A percentile compares a stretch with the other conserved stretches of the same genome.
These are phyloP conservation scores for Bambusicola thoracicus DNA, from an alignment of 2,113 vertebrate genomes.

Conservation along the genomic window DNA sequence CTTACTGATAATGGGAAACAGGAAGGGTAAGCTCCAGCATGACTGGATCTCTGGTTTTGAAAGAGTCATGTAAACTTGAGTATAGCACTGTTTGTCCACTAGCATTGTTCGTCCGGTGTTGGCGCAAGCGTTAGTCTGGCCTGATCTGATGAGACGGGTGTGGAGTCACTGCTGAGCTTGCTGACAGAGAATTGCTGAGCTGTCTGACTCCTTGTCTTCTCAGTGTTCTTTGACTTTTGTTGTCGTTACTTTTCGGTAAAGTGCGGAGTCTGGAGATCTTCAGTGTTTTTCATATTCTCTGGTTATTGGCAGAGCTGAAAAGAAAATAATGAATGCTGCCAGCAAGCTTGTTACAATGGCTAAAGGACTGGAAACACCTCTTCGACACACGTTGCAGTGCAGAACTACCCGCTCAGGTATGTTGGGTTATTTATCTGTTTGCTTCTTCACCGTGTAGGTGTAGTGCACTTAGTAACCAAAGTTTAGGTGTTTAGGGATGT, in stretches of 20 bases:
- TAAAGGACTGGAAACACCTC: slow-evolving; percentile 89
- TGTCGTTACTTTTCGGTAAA: background rate
- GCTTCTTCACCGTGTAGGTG: background rate
- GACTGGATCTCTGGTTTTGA: background rate
- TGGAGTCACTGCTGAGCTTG: background rate
- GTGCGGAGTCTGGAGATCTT: background rate
- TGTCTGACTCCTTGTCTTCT: background rate
- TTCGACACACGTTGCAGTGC: slow-evolving; percentile 69
- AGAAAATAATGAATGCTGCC: slow-evolving; percentile 93
- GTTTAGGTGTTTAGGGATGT: background rate
- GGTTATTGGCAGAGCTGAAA: slow-evolving; percentile 86
- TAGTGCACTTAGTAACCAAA: background rate
- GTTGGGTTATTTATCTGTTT: background rate
- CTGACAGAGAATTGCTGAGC: background rate
- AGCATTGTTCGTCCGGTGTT: background rate
- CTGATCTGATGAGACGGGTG: rapidly evolving
- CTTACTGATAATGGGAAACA: slow-evolving; percentile 86
- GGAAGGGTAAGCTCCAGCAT: slow-evolving; percentile 77
- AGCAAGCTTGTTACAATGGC: slow-evolving; percentile 94
- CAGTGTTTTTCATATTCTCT: background rate
- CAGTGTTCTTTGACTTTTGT: background rate
- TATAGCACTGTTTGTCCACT: background rate
- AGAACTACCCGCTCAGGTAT: slow-evolving; percentile 67
- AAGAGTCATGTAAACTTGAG: background rate
- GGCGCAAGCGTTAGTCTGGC: background rate